Percentiles rank a stretch among this genome's conserved stretches.
These are phyloP conservation scores for Oryctolagus cuniculus DNA, from an alignment of 2,113 vertebrate genomes.

Conservation along the genomic window mOryCun1.1 NC_091441.1:89013501-89014000, in stretches of 20 bases:
- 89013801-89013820: neutral
- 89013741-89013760: neutral
- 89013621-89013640: neutral
- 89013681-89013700: neutral
- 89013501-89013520: conserved; percentile 25
- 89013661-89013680: neutral
- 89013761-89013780: neutral
- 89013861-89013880: neutral
- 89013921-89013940: neutral
- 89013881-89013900: neutral
- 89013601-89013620: neutral
- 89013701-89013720: neutral
- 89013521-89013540: neutral
- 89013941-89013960: conserved; percentile 4
- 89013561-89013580: neutral
- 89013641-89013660: neutral
- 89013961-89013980: neutral
- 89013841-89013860: neutral
- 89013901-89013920: neutral
- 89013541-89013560: neutral
- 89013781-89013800: conserved; percentile 6
- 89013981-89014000: neutral
- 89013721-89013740: neutral
- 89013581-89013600: conserved; percentile 1
- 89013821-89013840: neutral